Conservation (phyloP, 2,888 invertebrate species). For the Drepanosiphum platanoidis region DNA sequence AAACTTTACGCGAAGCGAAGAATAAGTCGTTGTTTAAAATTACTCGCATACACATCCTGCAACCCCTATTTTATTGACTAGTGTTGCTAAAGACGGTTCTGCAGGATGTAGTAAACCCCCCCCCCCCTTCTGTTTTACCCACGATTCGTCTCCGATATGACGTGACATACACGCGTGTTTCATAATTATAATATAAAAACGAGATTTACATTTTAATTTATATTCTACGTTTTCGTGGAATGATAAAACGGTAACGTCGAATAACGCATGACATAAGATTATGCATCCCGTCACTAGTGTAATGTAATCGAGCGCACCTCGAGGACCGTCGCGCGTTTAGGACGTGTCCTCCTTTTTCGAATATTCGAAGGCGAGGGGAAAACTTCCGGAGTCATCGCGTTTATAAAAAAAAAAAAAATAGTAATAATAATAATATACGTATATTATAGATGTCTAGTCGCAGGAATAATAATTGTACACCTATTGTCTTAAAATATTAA, state of each 20-base stretch:
- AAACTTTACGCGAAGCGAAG: too few species aligned
- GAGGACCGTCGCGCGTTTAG: not conserved
- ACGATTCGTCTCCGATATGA: too few species aligned
- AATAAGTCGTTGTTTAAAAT: too few species aligned
- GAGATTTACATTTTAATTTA: not conserved
- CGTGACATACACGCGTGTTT: too few species aligned
- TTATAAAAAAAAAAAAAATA: not conserved
- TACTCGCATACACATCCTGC: too few species aligned
- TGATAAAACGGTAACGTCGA: not conserved
- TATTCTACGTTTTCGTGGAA: not conserved
- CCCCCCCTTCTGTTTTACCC: too few species aligned
- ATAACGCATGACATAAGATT: not conserved
- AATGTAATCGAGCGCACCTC: not conserved
- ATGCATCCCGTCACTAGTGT: too few species aligned
- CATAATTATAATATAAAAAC: too few species aligned
- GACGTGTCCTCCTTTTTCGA: constrained; percentile 12
- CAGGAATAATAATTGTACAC: constrained; percentile 36
- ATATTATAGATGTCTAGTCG: not conserved
- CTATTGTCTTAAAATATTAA: constrained; percentile 47
- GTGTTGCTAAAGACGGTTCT: too few species aligned
- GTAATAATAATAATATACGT: not conserved
- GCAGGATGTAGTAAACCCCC: too few species aligned
- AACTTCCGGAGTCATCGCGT: constrained; percentile 37
- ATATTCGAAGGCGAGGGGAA: constrained; percentile 23
- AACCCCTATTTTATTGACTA: too few species aligned